These are phyloP conservation scores for Doryteuthis pealeii DNA, from an alignment of 1,140 invertebrate genomes.

Conservation along the genomic window DNA sequence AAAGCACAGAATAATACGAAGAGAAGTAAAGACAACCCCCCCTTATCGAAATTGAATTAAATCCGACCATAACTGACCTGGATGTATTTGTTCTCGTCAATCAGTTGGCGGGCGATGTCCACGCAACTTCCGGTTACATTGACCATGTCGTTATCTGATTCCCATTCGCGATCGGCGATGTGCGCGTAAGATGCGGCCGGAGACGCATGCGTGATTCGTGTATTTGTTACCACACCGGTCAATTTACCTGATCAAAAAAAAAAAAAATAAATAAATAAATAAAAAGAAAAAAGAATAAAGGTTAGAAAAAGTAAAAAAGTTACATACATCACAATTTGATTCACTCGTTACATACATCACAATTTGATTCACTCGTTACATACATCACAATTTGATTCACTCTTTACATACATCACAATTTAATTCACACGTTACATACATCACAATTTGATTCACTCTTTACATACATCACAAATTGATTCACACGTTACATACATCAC, in stretches of 20 bases:
- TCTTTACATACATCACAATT: no score
- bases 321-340: background rate
- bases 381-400: no score
- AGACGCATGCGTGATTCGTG: constrained; percentile 88
- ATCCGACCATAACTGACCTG: constrained; percentile 21
- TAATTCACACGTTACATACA: no score
- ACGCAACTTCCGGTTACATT: constrained; percentile 38
- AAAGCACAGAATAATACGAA: no score
- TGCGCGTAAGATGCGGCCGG: constrained; percentile 84
- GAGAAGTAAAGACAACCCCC: no score
- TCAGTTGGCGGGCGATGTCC: constrained; percentile 59
- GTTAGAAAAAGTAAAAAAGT: no score
- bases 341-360: no score
- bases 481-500: no score
- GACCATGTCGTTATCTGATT: constrained; percentile 40
- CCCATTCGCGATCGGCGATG: constrained; percentile 64
- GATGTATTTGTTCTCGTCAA: constrained; percentile 36
- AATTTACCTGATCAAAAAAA: constrained; percentile 67
- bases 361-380: no score
- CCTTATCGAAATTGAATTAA: no score
- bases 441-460: no score
- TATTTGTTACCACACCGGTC: constrained; percentile 88
- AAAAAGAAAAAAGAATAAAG: background rate
- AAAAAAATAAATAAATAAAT: background rate
- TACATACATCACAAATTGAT: no score